Evolutionary conservation across 2,888 invertebrate genomes (phyloP).

Genomic region (Himalopsyche anomala): DNA sequence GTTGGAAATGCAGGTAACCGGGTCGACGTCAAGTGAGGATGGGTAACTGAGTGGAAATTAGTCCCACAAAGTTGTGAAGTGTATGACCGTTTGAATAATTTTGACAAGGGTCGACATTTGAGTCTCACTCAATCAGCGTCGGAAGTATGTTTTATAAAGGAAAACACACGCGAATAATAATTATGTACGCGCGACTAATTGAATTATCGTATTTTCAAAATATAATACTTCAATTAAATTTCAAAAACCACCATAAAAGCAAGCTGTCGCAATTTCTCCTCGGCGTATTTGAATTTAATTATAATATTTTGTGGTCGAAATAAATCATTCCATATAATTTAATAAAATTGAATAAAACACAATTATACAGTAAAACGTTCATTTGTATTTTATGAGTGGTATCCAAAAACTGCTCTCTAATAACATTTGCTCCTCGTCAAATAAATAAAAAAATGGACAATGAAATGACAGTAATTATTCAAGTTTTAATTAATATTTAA

Average conservation of each 20-base stretch:
- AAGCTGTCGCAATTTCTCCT: no score
- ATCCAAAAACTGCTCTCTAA: no score
- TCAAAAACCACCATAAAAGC: not conserved
- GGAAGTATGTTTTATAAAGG: conserved; percentile 44
- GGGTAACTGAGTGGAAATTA: conserved; percentile 46
- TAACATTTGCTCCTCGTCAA: no score
- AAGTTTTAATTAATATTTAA: no score
- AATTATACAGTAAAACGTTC: no score
- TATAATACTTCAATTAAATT: not conserved
- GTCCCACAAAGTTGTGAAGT: conserved; percentile 50
- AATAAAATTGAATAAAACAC: no score
- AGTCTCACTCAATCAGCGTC: conserved; percentile 56
- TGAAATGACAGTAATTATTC: no score
- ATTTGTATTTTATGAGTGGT: no score
- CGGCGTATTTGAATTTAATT: no score
- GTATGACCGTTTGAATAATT: conserved; percentile 52
- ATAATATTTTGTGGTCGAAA: no score
- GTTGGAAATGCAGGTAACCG: conserved; percentile 6
- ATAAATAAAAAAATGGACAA: no score
- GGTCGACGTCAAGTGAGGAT: not conserved
- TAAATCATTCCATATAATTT: no score
- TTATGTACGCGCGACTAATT: not conserved
- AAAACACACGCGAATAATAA: conserved; percentile 43
- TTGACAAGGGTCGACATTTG: conserved; percentile 61
- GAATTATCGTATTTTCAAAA: conserved; percentile 2